Conservation (phyloP, 2,888 invertebrate species). For the Seladonia tumulorum region DNA sequence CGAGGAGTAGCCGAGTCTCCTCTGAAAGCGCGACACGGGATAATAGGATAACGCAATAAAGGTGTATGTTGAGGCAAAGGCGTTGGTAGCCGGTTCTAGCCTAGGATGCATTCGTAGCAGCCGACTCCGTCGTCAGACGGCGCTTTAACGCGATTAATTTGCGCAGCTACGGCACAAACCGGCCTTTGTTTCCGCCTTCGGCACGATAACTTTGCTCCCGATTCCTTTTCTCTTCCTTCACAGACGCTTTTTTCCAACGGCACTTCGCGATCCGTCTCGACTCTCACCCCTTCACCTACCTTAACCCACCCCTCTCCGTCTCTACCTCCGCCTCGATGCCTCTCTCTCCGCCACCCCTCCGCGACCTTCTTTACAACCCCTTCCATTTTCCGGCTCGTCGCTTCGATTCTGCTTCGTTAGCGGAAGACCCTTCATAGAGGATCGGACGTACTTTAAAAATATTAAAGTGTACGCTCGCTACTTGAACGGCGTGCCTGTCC, state of each 20-base stretch:
- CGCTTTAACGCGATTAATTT: slow-evolving; percentile 74
- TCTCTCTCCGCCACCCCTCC: neutral
- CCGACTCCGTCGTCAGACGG: slow-evolving; percentile 35
- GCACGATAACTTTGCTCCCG: slow-evolving; percentile 55
- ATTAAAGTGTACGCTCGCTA: slow-evolving; percentile 64
- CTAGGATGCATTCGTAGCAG: slow-evolving; percentile 38
- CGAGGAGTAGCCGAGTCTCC: neutral
- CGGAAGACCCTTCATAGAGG: slow-evolving; percentile 63
- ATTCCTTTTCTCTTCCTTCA: slow-evolving; percentile 41
- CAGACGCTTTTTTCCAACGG: slow-evolving; percentile 24
- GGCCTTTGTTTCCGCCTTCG: slow-evolving; percentile 60
- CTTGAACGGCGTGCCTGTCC: slow-evolving; percentile 53
- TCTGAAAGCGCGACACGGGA: slow-evolving; percentile 32
- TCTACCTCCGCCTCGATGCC: neutral
- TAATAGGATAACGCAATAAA: slow-evolving; percentile 53
- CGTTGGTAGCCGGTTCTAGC: slow-evolving; percentile 15
- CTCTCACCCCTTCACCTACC: slow-evolving; percentile 15
- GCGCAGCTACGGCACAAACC: slow-evolving; percentile 44
- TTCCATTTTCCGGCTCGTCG: slow-evolving; percentile 64
- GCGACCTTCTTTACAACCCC: slow-evolving; percentile 46
- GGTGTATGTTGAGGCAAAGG: slow-evolving; percentile 26
- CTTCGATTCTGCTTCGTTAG: slow-evolving; percentile 70
- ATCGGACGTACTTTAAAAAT: slow-evolving; percentile 71
- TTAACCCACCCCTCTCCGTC: neutral
- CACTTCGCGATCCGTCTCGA: slow-evolving; percentile 26